Evolutionary conservation across 2,888 invertebrate genomes (phyloP).

Genomic region (Drosophila diplacantha): DNA sequence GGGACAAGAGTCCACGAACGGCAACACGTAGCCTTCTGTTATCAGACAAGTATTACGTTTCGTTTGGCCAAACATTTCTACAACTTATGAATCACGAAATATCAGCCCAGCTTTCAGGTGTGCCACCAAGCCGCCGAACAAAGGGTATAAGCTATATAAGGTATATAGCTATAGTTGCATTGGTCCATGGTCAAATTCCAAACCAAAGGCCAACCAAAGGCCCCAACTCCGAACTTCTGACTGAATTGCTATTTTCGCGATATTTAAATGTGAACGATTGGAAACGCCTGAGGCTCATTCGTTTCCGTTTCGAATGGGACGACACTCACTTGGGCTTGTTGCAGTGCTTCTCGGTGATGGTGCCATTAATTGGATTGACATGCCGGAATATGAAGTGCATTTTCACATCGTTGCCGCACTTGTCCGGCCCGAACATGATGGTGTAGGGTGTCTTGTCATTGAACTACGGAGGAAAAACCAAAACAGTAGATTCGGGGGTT

Average conservation of each 20-base stretch:
- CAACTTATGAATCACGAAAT: neutral
- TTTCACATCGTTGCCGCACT: conserved; percentile 97
- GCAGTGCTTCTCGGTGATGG: conserved; percentile 95
- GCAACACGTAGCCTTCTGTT: conserved; percentile 1
- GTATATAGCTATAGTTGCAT: too few species aligned
- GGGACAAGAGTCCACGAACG: conserved; percentile 16
- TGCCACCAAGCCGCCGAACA: neutral
- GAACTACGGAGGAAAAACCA: conserved; percentile 79
- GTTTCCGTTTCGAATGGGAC: conserved; percentile 9
- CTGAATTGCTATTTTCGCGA: neutral
- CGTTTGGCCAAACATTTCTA: conserved; percentile 3
- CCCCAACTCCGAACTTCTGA: neutral
- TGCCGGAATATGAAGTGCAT: conserved; percentile 96
- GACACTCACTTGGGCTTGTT: conserved; percentile 87
- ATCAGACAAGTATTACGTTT: neutral
- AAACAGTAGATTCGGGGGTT: conserved; percentile 11
- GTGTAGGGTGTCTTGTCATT: conserved; percentile 98
- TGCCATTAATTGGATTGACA: conserved; percentile 93
- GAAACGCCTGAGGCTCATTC: conserved; percentile 13
- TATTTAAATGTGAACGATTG: conserved; percentile 1
- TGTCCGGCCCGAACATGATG: conserved; percentile 99
- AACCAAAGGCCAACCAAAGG: conserved; percentile 4
- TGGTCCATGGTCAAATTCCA: neutral
- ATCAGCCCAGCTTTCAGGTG: neutral
- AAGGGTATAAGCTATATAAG: neutral